Percentiles rank a stretch among this genome's conserved stretches.
phyloP scores from a whole-genome alignment of 2,797 vertebrate species.

The Hydrophis major region DNA sequence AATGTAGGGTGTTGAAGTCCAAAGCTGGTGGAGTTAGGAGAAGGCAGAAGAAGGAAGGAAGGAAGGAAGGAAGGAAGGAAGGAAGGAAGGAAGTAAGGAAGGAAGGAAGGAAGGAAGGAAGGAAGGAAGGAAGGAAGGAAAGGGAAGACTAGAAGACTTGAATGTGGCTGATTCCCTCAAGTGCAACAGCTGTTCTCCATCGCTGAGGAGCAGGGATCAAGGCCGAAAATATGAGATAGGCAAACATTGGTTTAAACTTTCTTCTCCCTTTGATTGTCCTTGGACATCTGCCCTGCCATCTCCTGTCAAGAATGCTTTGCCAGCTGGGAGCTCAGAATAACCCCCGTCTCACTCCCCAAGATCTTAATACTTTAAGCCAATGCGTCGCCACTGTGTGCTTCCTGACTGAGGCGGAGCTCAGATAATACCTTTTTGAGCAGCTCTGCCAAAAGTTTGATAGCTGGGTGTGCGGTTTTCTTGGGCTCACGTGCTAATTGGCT shows the following conservation, averaged over 20 bases:
- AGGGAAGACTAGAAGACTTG: constrained; percentile 67
- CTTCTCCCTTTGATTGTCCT: constrained; percentile 96
- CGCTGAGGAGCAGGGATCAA: constrained; percentile 88
- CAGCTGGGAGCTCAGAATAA: constrained; percentile 97
- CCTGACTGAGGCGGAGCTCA: constrained; percentile 65
- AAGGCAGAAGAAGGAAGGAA: neutral
- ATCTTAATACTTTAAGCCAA: constrained; percentile 97
- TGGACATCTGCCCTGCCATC: constrained; percentile 98
- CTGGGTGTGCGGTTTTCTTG: constrained; percentile 67
- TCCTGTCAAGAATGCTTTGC: constrained; percentile 94
- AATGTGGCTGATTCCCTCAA: constrained; percentile 79
- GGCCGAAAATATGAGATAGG: constrained; percentile 90
- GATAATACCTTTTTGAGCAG: constrained; percentile 79
- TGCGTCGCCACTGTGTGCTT: constrained; percentile 75
- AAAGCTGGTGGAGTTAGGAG: constrained; percentile 47
- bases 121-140: constrained; percentile 36
- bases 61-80: constrained; percentile 37
- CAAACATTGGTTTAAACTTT: constrained; percentile 96
- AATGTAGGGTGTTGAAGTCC: constrained; percentile 71
- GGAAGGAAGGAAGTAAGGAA: constrained; percentile 37
- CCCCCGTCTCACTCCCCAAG: constrained; percentile 78
- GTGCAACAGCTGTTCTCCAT: constrained; percentile 91
- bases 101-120: constrained; percentile 44
- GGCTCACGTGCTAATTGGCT: constrained; percentile 96
- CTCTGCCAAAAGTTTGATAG: constrained; percentile 60